phyloP scores from a whole-genome alignment of 2,888 invertebrate species.

The Hypena proboscidalis region DNA sequence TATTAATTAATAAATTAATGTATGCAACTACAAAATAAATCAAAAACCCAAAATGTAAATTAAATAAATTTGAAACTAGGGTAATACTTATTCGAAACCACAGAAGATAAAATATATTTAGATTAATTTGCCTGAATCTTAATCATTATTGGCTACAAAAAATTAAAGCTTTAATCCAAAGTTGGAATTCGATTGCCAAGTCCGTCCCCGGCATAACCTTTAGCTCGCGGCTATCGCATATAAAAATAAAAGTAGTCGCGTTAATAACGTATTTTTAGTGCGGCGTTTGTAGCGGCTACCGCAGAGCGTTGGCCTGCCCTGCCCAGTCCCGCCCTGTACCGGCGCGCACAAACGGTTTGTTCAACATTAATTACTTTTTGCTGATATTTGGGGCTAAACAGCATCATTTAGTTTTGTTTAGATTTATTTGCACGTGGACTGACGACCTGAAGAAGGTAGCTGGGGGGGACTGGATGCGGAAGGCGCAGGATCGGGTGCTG shows the following conservation, averaged over 20 bases:
- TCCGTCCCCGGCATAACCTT: slow-evolving; percentile 78
- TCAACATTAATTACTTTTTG: slow-evolving; percentile 36
- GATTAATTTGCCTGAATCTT: too few species aligned
- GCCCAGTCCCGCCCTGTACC: slow-evolving; percentile 51
- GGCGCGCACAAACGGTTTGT: slow-evolving; percentile 36
- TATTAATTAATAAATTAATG: too few species aligned
- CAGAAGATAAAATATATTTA: too few species aligned
- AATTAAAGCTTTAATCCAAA: not conserved
- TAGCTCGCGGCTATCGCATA: slow-evolving; percentile 80
- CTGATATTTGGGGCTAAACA: slow-evolving; percentile 4
- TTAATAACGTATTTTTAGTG: slow-evolving; percentile 80
- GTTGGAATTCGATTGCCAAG: slow-evolving; percentile 25
- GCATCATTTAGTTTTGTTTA: not conserved
- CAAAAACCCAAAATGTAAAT: too few species aligned
- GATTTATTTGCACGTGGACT: not conserved
- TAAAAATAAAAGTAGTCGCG: slow-evolving; percentile 81
- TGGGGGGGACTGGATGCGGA: too few species aligned
- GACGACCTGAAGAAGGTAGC: not conserved
- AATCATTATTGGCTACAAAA: too few species aligned
- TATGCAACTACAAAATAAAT: too few species aligned
- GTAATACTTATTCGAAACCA: too few species aligned
- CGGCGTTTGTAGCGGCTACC: slow-evolving; percentile 67
- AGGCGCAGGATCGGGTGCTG: too few species aligned
- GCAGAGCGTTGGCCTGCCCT: slow-evolving; percentile 64
- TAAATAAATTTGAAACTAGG: too few species aligned